Evolutionary conservation across 2,888 invertebrate genomes (phyloP).

Genomic region (Chrysodeixis includens): DNA sequence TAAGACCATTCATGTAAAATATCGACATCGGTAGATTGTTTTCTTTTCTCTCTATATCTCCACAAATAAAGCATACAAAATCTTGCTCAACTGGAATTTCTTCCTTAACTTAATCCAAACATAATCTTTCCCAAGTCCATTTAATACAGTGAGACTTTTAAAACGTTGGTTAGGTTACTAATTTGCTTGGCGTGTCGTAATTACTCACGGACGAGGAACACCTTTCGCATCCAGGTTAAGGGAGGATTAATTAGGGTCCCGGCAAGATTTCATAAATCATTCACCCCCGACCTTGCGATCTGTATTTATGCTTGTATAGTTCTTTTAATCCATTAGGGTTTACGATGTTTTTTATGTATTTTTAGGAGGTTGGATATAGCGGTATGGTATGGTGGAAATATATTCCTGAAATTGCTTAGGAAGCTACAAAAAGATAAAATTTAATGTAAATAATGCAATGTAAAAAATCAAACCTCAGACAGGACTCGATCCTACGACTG

Average conservation of each 20-base stretch:
- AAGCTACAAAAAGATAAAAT: too few species aligned
- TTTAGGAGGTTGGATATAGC: conserved; percentile 3
- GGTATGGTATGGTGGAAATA: background rate
- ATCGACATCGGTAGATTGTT: too few species aligned
- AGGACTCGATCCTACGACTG: too few species aligned
- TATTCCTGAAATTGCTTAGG: too few species aligned
- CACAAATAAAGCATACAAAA: background rate
- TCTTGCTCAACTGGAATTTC: background rate
- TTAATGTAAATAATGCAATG: too few species aligned
- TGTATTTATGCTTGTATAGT: conserved; percentile 13
- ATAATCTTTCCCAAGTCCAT: conserved; percentile 4
- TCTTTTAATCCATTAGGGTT: conserved; percentile 29
- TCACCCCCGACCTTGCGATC: conserved; percentile 30
- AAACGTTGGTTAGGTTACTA: conserved; percentile 41
- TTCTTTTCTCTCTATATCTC: background rate
- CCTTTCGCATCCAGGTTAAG: conserved; percentile 63
- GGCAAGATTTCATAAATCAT: conserved; percentile 68
- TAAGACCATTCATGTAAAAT: too few species aligned
- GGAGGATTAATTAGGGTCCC: conserved; percentile 66
- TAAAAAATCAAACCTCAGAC: too few species aligned
- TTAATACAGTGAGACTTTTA: conserved; percentile 26
- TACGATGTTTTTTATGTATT: conserved; percentile 28
- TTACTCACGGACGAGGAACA: conserved; percentile 52
- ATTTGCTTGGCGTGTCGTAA: conserved; percentile 56
- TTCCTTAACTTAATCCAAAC: background rate